Conservation (phyloP, 1,140 invertebrate species). For the Pinna nobilis region DNA sequence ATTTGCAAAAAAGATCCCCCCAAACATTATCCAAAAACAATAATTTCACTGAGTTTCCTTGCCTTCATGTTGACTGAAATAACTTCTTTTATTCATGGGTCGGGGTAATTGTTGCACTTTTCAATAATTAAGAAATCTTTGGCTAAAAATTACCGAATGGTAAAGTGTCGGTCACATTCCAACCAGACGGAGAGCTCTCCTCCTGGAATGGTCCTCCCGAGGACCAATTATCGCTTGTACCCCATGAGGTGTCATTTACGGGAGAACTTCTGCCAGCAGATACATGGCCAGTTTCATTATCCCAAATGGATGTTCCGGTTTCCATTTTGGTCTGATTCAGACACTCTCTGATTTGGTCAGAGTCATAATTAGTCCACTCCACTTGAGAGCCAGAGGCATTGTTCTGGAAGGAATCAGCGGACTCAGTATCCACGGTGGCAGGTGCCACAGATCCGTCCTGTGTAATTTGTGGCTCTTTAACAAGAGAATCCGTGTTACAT, state of each 20-base stretch:
- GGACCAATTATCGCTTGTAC: not conserved
- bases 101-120: too few relatives aligned
- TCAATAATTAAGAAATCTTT: too few relatives aligned
- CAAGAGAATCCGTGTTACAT: not conserved
- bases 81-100: too few relatives aligned
- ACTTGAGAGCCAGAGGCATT: too few relatives aligned
- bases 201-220: too few relatives aligned
- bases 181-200: not conserved
- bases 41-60: too few relatives aligned
- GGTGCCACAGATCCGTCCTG: not conserved
- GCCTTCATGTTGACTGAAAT: too few relatives aligned
- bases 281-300: not conserved
- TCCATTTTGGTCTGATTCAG: constrained; percentile 7
- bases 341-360: constrained; percentile 3
- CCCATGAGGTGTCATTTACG: not conserved
- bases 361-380: constrained; percentile 7
- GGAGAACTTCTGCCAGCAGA: not conserved
- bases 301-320: not conserved
- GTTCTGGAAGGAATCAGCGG: too few relatives aligned
- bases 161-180: constrained; percentile 1
- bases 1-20: too few relatives aligned
- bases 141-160: constrained; percentile 3
- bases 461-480: not conserved
- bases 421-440: too few relatives aligned
- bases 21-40: too few relatives aligned